Base-by-base conservation (phyloP, 2,888 invertebrate genomes). In the Ennomos fuscantarius region DNA sequence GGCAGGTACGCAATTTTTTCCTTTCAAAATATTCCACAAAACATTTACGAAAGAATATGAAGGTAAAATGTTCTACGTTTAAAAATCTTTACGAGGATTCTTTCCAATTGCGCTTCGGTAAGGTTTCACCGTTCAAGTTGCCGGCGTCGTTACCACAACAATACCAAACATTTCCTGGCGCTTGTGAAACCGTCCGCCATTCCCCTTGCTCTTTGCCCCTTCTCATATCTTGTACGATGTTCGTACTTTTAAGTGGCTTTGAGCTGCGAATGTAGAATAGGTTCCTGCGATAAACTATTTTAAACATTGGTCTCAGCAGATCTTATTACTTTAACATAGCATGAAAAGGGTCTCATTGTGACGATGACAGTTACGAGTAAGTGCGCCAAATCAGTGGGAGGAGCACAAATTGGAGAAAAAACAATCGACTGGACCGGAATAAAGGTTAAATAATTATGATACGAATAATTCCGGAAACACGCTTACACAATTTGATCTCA, bases 41-140 rank as follows among this genome's bases (percentile, higher is more conserved):
- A 46, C 41, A 42, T 43, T 58, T 41, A 45, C 50, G 47, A 59
- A 53, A 53, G 36, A 45, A 40, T 39, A 43, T 40, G 35, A 11
- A 47, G 49, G 46, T 49, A 50, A 56, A 65, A 61, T 65, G 44
- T 75, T 72, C 69, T 64, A 68, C 66, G 73, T 75, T 70, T 68
- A 67, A 80, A 82, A 78, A 74, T 70, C 64, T 70, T 86, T 85
- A 76, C 76, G 72, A 66, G 87, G 87, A 76, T 87, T 89, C 88
- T 81, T 86, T 84, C 79, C 87, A 83, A 87, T 87, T 81, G 82
- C 76, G 78, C 70, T 62, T 74, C 77, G 59, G 65, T 84, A 82
- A 51, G 89, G 86, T 72, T 86, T 88, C 89, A 63, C 74, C 80
- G 76, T 82, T 82, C 76, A 80, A 74, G 68, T 78, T 70, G 64